Percentiles rank a stretch among this genome's conserved stretches.
Evolutionary conservation across 2,113 vertebrate genomes (phyloP).

Genomic region (Coregonus clupeaformis): DNA sequence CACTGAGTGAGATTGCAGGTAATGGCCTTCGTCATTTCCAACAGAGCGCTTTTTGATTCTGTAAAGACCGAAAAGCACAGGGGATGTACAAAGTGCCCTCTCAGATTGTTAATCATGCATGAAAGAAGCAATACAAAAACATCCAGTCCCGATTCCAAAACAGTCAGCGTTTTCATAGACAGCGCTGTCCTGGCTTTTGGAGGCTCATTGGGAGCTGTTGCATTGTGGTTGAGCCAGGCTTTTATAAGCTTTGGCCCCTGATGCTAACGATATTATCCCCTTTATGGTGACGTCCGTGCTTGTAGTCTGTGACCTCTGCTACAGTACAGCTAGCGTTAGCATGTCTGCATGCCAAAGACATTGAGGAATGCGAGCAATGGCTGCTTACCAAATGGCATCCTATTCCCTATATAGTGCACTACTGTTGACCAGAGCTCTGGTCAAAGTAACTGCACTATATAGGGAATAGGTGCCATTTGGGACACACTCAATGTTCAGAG

Average conservation of each 20-base stretch:
- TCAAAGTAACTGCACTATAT: too few relatives aligned
- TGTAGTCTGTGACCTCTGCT: conserved; percentile 44
- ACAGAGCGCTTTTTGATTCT: too few relatives aligned
- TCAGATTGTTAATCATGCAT: too few relatives aligned
- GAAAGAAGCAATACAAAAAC: too few relatives aligned
- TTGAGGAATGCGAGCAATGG: neutral
- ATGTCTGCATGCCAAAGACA: conserved; percentile 16
- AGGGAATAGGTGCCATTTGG: too few relatives aligned
- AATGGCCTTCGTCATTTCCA: conserved; percentile 43
- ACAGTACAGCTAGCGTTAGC: conserved; percentile 27
- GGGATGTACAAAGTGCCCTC: too few relatives aligned
- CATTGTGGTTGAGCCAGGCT: conserved; percentile 46
- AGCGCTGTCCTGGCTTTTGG: conserved; percentile 38
- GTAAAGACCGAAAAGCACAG: too few relatives aligned
- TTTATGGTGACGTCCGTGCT: conserved; percentile 42
- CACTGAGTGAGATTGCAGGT: neutral
- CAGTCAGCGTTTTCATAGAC: conserved; percentile 17
- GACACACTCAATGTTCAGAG: too few relatives aligned
- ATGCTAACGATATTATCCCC: conserved; percentile 44
- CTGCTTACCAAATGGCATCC: too few relatives aligned
- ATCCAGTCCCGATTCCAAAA: conserved; percentile 25
- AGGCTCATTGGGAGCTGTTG: conserved; percentile 47
- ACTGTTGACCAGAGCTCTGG: too few relatives aligned
- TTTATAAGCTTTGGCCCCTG: conserved; percentile 50
- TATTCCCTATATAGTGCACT: too few relatives aligned